Evolutionary conservation across 2,113 vertebrate species (phyloP), one percentile per base, ranked within the genome.

Genomic region (Dipodomys ordii): DNA sequence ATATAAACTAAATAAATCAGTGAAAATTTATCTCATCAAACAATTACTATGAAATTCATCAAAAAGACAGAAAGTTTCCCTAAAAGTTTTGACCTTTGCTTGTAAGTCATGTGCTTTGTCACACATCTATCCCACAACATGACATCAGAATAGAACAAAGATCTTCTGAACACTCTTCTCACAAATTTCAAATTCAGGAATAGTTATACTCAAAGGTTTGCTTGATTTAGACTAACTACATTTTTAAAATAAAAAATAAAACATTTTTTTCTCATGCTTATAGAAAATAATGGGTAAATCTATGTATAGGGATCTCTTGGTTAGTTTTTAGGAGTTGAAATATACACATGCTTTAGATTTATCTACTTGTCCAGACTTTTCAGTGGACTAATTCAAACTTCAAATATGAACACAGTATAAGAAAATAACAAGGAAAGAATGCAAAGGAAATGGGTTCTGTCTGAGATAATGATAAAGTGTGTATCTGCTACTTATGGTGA

Each of bases 261-360:
- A 12, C 49, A 9, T 49, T 49, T 12, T 49, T 57, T 89, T 77
- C 22, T 92, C 71, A n/a, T 95, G n/a, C 95, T 96, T 96, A 62
- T 83, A 83, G 76, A 72, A 74, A 39, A 60, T 96, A 94, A 2
- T 90, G 53, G 12, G 3, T 57, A 57, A 57, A 57, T 18, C 53
- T 57, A 57, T 16, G 79, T 53, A 62, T 82, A 87, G 0, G 87
- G 76, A 96, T 94, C 83, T 93, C 95, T 90, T 86, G 72, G 28
- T 82, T 95, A 86, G 27, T 23, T 96, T 95, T 96, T 90, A 93
- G 76, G 91, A 91, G 81, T 72, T 96, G 90, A 60, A 96, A 94
- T 71, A 79, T 13, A 88, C 7, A 94, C 85, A 92, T 72, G 77
- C 18, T 95, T 83, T 57, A 57, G 12, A 57, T 57, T 57, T 57